Base-by-base conservation (phyloP, 2,113 vertebrate species). In the Tautogolabrus adspersus region DNA sequence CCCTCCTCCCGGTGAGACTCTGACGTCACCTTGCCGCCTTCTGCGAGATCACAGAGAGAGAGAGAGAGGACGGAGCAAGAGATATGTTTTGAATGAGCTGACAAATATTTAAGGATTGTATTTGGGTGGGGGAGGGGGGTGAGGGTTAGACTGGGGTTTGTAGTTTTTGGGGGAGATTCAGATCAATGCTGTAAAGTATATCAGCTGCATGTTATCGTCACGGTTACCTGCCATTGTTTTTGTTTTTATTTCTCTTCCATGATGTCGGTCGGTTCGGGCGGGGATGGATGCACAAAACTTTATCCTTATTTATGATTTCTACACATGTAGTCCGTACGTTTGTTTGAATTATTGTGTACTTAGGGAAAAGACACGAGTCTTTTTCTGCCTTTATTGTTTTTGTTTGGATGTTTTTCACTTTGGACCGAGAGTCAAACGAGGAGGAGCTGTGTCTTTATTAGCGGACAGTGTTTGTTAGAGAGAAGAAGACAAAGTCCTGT, bases 301-400 rank as follows among this genome's bases (percentile, higher is more conserved):
- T 87, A 89, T 91, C 80, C 90, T 91, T 93, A 95, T 94, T 94
- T 94, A 94, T 94, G 86, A 93, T 92, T 94, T 93, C 90, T 93
- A 93, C 88, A 88, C 76, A 55, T 77, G 75, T 92, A 89, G 74
- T 89, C 68, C 84, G 85, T 87, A 70, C 79, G 85, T 88, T 82
- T 78, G n/a, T 72, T 85, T 70, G 69, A 76, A 81, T 87, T 84
- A 60, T 84, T 73, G 86, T 89, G 77, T 91, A 86, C 56, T 86
- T 90, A 81, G 86, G 26, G 76, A 92, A 89, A 88, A 93, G 81
- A 90, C 75, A 93, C 90, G 85, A 71, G 3, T 34, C 30, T 86
- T 91, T 86, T 91, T 86, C 87, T 91, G 75, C 77, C 77, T 83
- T 86, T n/a, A 71, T 58, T 15, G 10, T 81, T 34, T 84, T 89